phyloP scores from a whole-genome alignment of 2,797 vertebrate genomes.

The Lagorchestes hirsutus region DNA sequence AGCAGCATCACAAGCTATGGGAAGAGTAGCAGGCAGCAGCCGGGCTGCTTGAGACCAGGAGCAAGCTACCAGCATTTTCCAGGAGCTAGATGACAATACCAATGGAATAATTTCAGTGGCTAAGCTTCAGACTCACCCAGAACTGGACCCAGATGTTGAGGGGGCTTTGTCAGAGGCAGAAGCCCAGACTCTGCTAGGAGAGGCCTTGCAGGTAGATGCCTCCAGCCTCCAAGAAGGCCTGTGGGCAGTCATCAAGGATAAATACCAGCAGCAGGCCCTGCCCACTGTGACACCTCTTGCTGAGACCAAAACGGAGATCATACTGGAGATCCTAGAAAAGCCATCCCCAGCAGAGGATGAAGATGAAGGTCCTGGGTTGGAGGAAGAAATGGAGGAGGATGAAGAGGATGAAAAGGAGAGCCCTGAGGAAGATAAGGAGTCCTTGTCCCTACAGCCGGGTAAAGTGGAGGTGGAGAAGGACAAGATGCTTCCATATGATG shows the following conservation, averaged over 20 bases:
- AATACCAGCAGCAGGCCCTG: slow-evolving; percentile 84
- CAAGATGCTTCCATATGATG: too few relatives aligned
- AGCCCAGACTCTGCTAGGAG: slow-evolving; percentile 90
- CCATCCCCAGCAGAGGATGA: slow-evolving; percentile 86
- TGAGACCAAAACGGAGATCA: slow-evolving; percentile 71
- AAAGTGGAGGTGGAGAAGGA: too few relatives aligned
- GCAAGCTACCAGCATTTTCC: slow-evolving; percentile 88
- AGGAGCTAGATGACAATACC: slow-evolving; percentile 90
- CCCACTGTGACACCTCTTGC: not conserved
- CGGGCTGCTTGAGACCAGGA: slow-evolving; percentile 87
- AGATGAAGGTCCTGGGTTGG: slow-evolving; percentile 88
- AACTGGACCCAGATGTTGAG: slow-evolving; percentile 91
- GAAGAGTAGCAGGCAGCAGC: slow-evolving; percentile 90
- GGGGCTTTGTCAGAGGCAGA: slow-evolving; percentile 88
- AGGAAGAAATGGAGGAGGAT: slow-evolving; percentile 86
- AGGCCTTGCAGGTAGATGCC: slow-evolving; percentile 83
- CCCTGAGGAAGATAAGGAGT: slow-evolving; percentile 42
- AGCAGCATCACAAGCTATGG: slow-evolving; percentile 92
- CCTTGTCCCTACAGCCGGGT: too few relatives aligned
- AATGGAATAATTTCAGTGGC: slow-evolving; percentile 88
- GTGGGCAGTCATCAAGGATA: slow-evolving; percentile 91
- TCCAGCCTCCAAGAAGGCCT: slow-evolving; percentile 85
- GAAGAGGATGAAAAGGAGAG: slow-evolving; percentile 58
- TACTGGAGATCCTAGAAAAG: slow-evolving; percentile 81
- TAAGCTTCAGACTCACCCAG: slow-evolving; percentile 90